phyloP scores from a whole-genome alignment of 2,113 vertebrate species.

The Cinclus mexicanus region DNA sequence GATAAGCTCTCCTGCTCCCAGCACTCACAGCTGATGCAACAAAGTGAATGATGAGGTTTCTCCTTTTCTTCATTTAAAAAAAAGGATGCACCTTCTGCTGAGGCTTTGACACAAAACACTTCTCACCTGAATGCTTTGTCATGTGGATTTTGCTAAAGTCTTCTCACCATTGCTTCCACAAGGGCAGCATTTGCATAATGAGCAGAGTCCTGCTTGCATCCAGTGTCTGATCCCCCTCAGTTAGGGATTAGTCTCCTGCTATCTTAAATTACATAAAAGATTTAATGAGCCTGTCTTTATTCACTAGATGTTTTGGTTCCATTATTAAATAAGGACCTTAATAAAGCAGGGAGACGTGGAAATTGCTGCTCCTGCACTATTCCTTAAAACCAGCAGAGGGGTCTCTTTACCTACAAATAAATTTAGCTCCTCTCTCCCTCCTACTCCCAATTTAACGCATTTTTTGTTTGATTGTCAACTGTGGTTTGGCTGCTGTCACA shows the following conservation, averaged over 20 bases:
- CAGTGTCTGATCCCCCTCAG: not conserved
- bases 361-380: not conserved
- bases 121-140: not conserved
- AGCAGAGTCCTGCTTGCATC: not conserved
- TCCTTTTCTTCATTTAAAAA: not conserved
- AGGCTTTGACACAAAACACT: not conserved
- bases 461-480: slow-evolving; percentile 43
- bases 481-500: slow-evolving; percentile 16
- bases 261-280: slow-evolving; percentile 9
- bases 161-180: not conserved
- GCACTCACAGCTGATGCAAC: not conserved
- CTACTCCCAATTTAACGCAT: not conserved
- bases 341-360: not conserved
- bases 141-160: not conserved
- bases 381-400: slow-evolving; percentile 51
- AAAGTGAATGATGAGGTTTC: not conserved
- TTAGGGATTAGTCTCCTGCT: not conserved
- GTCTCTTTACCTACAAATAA: slow-evolving; percentile 1
- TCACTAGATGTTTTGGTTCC: not conserved
- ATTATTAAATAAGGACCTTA: not conserved
- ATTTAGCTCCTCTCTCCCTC: not conserved
- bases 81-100: not conserved
- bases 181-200: not conserved
- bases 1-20: not conserved
- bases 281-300: slow-evolving; percentile 14